A percentile compares a stretch with the other conserved stretches of the same genome.
Conservation (phyloP, 2,888 invertebrate genomes). For the Dastarcus helophoroides region DNA sequence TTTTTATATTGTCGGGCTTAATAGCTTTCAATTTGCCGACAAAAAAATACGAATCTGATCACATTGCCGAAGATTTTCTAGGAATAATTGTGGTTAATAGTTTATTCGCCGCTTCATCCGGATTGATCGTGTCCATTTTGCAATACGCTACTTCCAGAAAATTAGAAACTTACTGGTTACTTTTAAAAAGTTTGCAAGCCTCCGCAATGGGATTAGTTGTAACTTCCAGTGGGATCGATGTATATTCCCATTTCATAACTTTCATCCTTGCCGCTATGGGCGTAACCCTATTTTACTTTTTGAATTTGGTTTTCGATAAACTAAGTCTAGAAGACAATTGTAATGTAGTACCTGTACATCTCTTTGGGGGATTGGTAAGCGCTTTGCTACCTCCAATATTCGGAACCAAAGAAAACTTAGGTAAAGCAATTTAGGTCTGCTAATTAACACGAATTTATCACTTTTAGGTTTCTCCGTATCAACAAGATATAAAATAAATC, state of each 20-base stretch:
- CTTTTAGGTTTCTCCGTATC: constrained; percentile 2
- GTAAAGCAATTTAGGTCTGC: constrained; percentile 3
- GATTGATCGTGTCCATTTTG: constrained; percentile 15
- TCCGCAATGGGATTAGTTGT: constrained; percentile 28
- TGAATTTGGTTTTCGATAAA: constrained; percentile 21
- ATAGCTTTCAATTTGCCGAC: constrained; percentile 18
- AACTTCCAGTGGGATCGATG: constrained; percentile 27
- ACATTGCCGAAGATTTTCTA: constrained; percentile 10
- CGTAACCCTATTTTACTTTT: constrained; percentile 24
- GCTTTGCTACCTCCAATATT: constrained; percentile 24
- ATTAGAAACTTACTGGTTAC: constrained; percentile 30
- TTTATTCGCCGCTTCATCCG: constrained; percentile 14
- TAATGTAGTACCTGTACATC: constrained; percentile 28
- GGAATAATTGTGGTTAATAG: constrained; percentile 16
- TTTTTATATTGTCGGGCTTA: constrained; percentile 30
- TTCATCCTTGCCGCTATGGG: constrained; percentile 22
- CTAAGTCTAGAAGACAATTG: constrained; percentile 34
- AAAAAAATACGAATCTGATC: constrained; percentile 10
- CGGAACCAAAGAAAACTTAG: constrained; percentile 11
- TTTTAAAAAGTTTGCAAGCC: constrained; percentile 30
- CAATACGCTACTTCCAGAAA: constrained; percentile 18
- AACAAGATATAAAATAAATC: neutral
- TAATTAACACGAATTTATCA: neutral
- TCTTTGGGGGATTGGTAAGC: constrained; percentile 28
- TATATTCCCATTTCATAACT: constrained; percentile 25